A percentile compares a stretch with the other conserved stretches of the same genome.
phyloP scores from a whole-genome alignment of 2,888 invertebrate species.

The Thalpophila matura region DNA sequence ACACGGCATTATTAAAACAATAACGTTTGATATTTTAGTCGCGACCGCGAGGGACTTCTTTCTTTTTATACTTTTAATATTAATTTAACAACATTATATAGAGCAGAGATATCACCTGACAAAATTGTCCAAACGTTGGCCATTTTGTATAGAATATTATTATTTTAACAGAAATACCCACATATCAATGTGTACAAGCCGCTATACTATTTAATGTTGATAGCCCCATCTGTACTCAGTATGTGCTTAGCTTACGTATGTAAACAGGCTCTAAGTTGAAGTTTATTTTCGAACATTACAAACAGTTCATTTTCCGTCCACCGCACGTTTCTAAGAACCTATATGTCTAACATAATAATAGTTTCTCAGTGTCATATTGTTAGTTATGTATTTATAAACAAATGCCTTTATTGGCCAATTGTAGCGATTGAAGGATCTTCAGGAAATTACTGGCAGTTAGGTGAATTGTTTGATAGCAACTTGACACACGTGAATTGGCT shows the following conservation, averaged over 20 bases:
- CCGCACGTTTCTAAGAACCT: slow-evolving; percentile 57
- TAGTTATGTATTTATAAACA: slow-evolving; percentile 74
- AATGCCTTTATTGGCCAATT: slow-evolving; percentile 66
- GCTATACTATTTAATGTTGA: too few species aligned
- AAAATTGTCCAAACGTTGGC: too few species aligned
- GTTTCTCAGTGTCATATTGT: slow-evolving; percentile 55
- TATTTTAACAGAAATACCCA: too few species aligned
- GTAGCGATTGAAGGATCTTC: slow-evolving; percentile 58
- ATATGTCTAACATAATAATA: slow-evolving; percentile 53
- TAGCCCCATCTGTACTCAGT: neutral
- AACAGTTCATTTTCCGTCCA: slow-evolving; percentile 43
- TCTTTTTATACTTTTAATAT: too few species aligned
- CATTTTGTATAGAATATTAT: too few species aligned
- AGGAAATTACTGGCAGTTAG: slow-evolving; percentile 52
- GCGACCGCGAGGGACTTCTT: too few species aligned
- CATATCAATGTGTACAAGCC: too few species aligned
- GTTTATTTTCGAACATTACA: slow-evolving; percentile 46
- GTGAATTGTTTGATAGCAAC: slow-evolving; percentile 47
- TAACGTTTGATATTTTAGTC: too few species aligned
- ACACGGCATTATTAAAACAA: too few species aligned
- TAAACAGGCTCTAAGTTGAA: slow-evolving; percentile 8
- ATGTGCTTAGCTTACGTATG: neutral
- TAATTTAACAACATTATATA: too few species aligned
- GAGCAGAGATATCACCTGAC: too few species aligned
- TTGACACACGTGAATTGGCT: slow-evolving; percentile 21